Evolutionary conservation across 2,888 invertebrate species (phyloP), one percentile per base, ranked within the genome.

Genomic region (Pyrrhosoma nymphula): DNA sequence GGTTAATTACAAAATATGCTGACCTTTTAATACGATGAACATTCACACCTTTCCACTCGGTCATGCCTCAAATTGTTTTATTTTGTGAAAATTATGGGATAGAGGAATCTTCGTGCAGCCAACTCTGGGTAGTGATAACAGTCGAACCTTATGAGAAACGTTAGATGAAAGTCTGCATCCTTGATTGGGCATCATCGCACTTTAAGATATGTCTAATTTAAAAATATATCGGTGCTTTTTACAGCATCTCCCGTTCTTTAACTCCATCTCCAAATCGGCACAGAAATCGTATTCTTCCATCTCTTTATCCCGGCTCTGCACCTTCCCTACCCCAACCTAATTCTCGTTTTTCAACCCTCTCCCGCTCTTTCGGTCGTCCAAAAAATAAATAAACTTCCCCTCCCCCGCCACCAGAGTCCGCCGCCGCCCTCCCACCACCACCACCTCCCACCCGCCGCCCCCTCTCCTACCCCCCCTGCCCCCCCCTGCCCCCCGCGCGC

Each of bases 291-390:
- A 30, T 93, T 20, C 56, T 10, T 47, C 89, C 89, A 89, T 39
- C 89, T 56, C 23, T 89, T 89, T 88, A 35, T 47, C 89, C 89
- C n/a, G n/a, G 26, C 56, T 8, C n/a, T 26, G 26, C 56, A 56
- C 89, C 56, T 56, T 89, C 89, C 56, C 89, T 89, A 47, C 56
- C 89, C 56, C 89, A 47, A n/a, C 56, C 89, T 89, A 47, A 47
- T 89, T 55, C 20, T 89, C 89, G n/a, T 89, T 82, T 82, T 82
- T 82, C 30, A 35, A 82, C 30, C 30, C 82, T 26, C 82, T 14
- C 82, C 75, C 75, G 6, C 75, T 35, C 82, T 82, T 82, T 82
- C 35, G 16, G 35, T n/a, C 30, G 82, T 30, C 82, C 8, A 35
- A 82, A 82, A 82, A 82, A 82, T 35, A 82, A 82, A 82, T 82